A percentile compares a stretch with the other conserved stretches of the same genome.
Evolutionary conservation across 1,140 invertebrate genomes (phyloP).

Genomic region (Anastatus disparis): DNA sequence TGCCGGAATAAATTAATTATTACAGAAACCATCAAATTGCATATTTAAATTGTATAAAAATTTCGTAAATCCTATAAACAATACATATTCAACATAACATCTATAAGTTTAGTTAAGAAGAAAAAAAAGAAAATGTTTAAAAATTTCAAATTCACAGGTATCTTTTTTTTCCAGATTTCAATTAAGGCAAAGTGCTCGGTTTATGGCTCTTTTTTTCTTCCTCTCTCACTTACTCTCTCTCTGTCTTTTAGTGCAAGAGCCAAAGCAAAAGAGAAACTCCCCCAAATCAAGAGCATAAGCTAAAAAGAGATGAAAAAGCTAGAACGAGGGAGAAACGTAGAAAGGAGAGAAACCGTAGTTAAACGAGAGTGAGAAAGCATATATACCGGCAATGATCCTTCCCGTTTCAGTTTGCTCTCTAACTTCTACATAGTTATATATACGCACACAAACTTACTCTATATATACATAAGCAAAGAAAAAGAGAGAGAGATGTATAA

Average conservation of each 20-base stretch:
- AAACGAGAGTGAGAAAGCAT: background rate
- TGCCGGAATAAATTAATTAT: no score
- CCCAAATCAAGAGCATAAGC: background rate
- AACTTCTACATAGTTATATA: no score
- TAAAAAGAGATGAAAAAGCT: background rate
- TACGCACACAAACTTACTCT: no score
- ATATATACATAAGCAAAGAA: no score
- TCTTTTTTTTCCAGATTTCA: constrained; percentile 23
- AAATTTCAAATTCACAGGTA: constrained; percentile 11
- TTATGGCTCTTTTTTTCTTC: background rate
- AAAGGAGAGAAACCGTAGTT: background rate
- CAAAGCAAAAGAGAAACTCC: constrained; percentile 5
- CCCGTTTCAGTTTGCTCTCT: background rate
- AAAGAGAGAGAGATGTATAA: background rate
- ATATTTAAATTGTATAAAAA: no score
- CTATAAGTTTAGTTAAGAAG: no score
- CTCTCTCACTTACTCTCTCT: background rate
- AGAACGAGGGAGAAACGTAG: background rate
- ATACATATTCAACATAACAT: no score
- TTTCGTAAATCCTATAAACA: no score
- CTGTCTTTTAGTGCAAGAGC: background rate
- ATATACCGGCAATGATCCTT: no score
- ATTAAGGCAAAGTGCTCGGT: constrained; percentile 29
- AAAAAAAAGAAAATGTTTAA: constrained; percentile 5
- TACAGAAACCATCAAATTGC: no score